phyloP scores from a whole-genome alignment of 2,113 vertebrate genomes.

The Bambusicola thoracicus region DNA sequence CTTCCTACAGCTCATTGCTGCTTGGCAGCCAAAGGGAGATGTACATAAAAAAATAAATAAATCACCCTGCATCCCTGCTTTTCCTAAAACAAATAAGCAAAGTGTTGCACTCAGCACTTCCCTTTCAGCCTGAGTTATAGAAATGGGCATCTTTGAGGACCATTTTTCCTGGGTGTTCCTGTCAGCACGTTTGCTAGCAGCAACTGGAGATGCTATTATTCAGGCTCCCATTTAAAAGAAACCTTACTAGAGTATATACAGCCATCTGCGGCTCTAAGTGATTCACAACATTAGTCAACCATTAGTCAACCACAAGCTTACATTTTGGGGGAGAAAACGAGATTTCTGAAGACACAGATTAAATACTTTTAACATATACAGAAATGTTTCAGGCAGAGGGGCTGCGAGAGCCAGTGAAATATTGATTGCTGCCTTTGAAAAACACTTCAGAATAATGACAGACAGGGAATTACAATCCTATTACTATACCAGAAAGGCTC shows the following conservation, averaged over 20 bases:
- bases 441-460: not conserved
- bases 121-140: not conserved
- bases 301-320: not conserved
- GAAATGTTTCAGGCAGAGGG: not conserved
- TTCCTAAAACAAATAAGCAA: not conserved
- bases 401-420: not conserved
- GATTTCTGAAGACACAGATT: not conserved
- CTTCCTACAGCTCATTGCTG: not conserved
- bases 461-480: not conserved
- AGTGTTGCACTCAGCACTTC: not conserved
- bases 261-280: slow-evolving; percentile 2
- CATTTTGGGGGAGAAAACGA: not conserved
- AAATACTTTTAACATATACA: not conserved
- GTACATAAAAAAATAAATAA: not conserved
- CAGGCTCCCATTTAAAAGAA: slow-evolving; percentile 17
- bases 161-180: not conserved
- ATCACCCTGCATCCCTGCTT: not conserved
- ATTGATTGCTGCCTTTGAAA: not conserved
- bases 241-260: not conserved
- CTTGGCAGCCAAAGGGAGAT: not conserved
- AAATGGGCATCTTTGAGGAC: not conserved
- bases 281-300: slow-evolving; percentile 31
- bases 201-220: slow-evolving; percentile 9
- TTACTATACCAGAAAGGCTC: not conserved
- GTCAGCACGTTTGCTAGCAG: slow-evolving; percentile 11